Conservation (phyloP, 2,888 invertebrate genomes). For the Oxytorus armatus region DNA sequence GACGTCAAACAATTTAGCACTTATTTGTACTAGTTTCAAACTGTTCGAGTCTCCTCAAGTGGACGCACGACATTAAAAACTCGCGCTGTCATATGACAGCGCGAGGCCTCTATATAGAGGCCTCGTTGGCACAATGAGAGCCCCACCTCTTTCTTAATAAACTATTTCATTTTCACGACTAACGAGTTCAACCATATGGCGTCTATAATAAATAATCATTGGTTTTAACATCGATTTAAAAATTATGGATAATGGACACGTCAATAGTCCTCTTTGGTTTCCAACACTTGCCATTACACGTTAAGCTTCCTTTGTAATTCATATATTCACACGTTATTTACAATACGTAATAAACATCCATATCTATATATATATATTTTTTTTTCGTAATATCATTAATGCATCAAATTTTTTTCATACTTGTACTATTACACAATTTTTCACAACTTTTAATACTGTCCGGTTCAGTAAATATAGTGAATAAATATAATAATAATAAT, state of each 20-base stretch:
- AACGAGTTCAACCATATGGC: slow-evolving; percentile 26
- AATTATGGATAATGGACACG: slow-evolving; percentile 43
- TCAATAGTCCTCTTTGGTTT: slow-evolving; percentile 23
- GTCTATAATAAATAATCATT: slow-evolving; percentile 31
- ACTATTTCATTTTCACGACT: slow-evolving; percentile 15
- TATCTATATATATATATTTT: too few relatives aligned
- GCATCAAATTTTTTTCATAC: slow-evolving; percentile 44
- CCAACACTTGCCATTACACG: slow-evolving; percentile 43
- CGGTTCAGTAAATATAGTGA: slow-evolving; percentile 32
- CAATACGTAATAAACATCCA: slow-evolving; percentile 62
- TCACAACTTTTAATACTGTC: slow-evolving; percentile 55
- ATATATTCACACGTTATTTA: slow-evolving; percentile 63
- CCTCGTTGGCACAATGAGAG: too few relatives aligned
- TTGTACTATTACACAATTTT: slow-evolving; percentile 55
- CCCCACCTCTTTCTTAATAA: too few relatives aligned
- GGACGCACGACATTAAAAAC: too few relatives aligned
- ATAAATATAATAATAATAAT: too few relatives aligned
- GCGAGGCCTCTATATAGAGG: too few relatives aligned
- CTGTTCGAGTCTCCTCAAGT: too few relatives aligned
- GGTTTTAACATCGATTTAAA: slow-evolving; percentile 54
- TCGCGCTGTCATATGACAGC: too few relatives aligned
- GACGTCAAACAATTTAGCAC: too few relatives aligned
- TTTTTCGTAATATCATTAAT: slow-evolving; percentile 50
- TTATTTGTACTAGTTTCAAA: too few relatives aligned
- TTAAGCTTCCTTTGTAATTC: slow-evolving; percentile 20